Evolutionary conservation across 2,888 invertebrate species (phyloP).

Genomic region (Drosophila anomelani): DNA sequence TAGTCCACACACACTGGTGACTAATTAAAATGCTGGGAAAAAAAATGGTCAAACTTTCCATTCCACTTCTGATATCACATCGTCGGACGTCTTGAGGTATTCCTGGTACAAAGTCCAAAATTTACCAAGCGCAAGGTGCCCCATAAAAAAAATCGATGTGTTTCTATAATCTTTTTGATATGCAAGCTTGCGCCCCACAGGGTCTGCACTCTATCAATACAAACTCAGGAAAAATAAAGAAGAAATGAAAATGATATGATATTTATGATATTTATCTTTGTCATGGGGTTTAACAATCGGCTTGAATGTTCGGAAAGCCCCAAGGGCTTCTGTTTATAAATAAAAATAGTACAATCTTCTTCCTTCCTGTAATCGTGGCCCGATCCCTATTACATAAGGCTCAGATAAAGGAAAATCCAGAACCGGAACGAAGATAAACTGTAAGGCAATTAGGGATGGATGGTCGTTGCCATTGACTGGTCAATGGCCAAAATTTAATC

Average conservation of each 20-base stretch:
- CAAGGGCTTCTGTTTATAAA: background rate
- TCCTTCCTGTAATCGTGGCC: background rate
- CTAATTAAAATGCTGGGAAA: constrained; percentile 32
- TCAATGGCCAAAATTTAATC: constrained; percentile 24
- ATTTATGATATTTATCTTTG: background rate
- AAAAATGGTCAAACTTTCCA: constrained; percentile 30
- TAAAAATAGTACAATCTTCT: background rate
- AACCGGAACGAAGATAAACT: constrained; percentile 15
- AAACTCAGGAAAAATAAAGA: background rate
- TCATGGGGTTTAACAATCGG: background rate
- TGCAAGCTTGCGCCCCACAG: background rate
- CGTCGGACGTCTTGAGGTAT: constrained; percentile 10
- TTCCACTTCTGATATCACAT: constrained; percentile 6
- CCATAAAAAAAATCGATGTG: background rate
- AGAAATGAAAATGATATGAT: no score
- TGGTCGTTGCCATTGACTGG: constrained; percentile 14
- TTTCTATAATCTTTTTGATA: constrained; percentile 3
- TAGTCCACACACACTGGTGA: constrained; percentile 25
- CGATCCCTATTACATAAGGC: constrained; percentile 4
- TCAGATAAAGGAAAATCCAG: background rate
- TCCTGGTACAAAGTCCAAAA: constrained; percentile 22
- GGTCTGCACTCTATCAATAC: background rate
- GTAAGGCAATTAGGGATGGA: constrained; percentile 10
- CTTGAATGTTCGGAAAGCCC: background rate
- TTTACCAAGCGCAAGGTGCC: background rate